phyloP scores from a whole-genome alignment of 2,888 invertebrate genomes.

The Cephus runcator region DNA sequence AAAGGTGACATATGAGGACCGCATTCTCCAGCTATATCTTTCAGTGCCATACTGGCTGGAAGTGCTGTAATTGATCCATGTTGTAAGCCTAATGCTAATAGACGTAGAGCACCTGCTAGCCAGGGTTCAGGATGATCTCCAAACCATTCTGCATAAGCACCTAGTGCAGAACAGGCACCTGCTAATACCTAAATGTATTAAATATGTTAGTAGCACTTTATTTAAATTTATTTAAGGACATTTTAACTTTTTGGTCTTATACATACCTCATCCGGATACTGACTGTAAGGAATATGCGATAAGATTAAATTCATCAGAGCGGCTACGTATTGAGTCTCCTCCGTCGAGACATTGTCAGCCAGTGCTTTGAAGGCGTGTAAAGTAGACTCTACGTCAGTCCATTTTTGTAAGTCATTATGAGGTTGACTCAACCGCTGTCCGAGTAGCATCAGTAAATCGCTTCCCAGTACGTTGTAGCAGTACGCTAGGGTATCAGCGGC shows the following conservation, averaged over 20 bases:
- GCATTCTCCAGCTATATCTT: constrained; percentile 88
- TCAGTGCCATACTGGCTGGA: constrained; percentile 87
- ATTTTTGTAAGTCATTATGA: constrained; percentile 66
- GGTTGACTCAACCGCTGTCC: constrained; percentile 73
- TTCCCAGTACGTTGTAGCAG: constrained; percentile 84
- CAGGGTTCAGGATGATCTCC: constrained; percentile 74
- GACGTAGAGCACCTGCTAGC: constrained; percentile 75
- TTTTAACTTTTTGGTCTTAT: background rate
- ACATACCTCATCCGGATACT: constrained; percentile 55
- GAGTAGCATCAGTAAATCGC: constrained; percentile 78
- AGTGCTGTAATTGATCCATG: constrained; percentile 76
- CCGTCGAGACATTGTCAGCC: constrained; percentile 66
- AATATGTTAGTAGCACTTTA: background rate
- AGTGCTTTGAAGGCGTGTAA: constrained; percentile 70
- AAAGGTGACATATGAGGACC: constrained; percentile 79
- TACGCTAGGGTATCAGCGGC: constrained; percentile 89
- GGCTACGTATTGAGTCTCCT: constrained; percentile 64
- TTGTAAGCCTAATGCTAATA: constrained; percentile 74
- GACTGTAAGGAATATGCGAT: constrained; percentile 53
- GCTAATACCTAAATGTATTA: constrained; percentile 45
- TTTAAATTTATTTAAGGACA: background rate
- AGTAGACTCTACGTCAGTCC: constrained; percentile 69
- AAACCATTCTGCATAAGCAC: constrained; percentile 89
- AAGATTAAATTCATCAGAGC: constrained; percentile 64
- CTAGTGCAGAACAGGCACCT: constrained; percentile 64